Evolutionary conservation across 2,797 vertebrate genomes (phyloP).

Genomic region (Falco concolor): DNA sequence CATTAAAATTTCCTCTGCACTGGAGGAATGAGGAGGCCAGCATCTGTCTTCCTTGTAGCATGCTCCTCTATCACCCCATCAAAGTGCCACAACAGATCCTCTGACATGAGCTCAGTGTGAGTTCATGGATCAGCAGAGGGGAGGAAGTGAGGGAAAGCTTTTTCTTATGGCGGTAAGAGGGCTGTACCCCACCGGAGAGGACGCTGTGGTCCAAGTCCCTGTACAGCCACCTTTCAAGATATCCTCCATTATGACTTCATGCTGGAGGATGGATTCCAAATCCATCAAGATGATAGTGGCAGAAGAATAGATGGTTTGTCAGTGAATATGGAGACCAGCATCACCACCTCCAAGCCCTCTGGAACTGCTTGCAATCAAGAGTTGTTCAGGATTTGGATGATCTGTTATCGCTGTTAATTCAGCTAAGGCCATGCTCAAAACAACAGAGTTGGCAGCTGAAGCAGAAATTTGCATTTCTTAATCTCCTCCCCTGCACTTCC

Average conservation of each 20-base stretch:
- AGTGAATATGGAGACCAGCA: background rate
- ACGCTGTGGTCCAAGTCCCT: background rate
- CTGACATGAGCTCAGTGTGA: background rate
- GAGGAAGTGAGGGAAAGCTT: background rate
- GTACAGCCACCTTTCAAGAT: background rate
- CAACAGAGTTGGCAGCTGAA: background rate
- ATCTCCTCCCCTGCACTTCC: background rate
- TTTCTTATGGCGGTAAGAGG: background rate
- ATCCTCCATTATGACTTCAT: fast-evolving
- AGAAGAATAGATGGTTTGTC: background rate
- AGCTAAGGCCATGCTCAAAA: background rate
- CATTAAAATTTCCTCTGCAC: background rate
- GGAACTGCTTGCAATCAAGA: background rate
- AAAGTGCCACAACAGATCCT: background rate
- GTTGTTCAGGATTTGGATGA: background rate
- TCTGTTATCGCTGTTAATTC: background rate
- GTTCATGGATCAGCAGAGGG: background rate
- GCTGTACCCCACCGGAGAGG: background rate
- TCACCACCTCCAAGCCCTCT: background rate
- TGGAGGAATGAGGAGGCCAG: background rate
- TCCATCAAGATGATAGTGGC: background rate
- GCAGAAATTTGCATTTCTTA: background rate
- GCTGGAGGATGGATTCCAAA: background rate
- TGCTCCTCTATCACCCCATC: background rate
- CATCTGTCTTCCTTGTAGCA: background rate